phyloP scores from a whole-genome alignment of 2,797 vertebrate species.

The Lepus oiostolus region DNA sequence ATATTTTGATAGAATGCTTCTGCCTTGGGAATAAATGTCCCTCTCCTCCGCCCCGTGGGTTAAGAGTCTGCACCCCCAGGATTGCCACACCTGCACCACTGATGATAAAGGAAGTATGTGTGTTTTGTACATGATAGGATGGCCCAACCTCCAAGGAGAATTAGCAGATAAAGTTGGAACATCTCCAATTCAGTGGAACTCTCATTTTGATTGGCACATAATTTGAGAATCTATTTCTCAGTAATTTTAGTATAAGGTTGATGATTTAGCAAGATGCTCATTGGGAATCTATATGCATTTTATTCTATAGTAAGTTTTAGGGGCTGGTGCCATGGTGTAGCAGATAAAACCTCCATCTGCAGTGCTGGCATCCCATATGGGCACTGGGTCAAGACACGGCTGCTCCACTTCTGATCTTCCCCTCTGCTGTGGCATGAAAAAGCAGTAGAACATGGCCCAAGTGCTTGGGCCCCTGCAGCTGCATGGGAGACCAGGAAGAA shows the following conservation, averaged over 20 bases:
- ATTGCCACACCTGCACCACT: background rate
- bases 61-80: background rate
- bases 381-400: no score
- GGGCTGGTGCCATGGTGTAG: no score
- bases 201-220: background rate
- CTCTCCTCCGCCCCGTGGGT: no score
- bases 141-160: background rate
- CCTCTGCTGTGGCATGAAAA: no score
- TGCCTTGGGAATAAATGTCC: background rate
- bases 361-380: no score
- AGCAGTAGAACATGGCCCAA: no score
- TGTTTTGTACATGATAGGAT: background rate
- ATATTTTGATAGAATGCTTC: background rate
- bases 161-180: background rate
- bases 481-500: no score
- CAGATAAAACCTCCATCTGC: no score
- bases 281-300: background rate
- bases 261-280: background rate
- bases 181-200: background rate
- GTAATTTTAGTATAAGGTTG: background rate
- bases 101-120: background rate
- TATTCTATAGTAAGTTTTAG: no score
- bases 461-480: no score
- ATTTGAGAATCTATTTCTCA: constrained; percentile 11
- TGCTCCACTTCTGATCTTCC: no score